Conservation (phyloP, 1,140 invertebrate species). For the Aphaenogaster rudis region DNA sequence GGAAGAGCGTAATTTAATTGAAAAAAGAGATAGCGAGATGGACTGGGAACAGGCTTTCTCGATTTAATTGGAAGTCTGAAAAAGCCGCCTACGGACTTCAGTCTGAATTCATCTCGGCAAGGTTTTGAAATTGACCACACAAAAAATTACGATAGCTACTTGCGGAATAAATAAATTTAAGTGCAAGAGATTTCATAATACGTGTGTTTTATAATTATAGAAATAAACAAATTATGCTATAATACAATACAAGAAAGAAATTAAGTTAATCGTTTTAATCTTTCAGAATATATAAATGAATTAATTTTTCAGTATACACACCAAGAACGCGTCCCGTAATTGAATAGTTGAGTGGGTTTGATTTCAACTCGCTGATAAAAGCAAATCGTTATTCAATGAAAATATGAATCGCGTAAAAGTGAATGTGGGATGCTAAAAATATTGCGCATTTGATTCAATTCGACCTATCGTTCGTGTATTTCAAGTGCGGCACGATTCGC, state of each 20-base stretch:
- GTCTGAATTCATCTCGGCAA: conserved; percentile 32
- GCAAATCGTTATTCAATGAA: conserved; percentile 48
- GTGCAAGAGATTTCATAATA: conserved; percentile 6
- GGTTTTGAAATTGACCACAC: conserved; percentile 55
- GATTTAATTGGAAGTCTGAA: conserved; percentile 75
- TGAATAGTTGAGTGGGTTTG: conserved; percentile 8
- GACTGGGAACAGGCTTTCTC: conserved; percentile 50
- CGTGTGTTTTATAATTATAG: background rate
- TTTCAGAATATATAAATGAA: background rate
- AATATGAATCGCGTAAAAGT: conserved; percentile 42
- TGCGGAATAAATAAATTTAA: background rate
- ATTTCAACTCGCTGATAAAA: conserved; percentile 35
- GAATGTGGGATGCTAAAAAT: conserved; percentile 44
- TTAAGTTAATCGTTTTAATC: conserved; percentile 9
- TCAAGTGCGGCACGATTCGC: conserved; percentile 14
- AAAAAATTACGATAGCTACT: conserved; percentile 44
- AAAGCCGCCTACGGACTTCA: conserved; percentile 50
- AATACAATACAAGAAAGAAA: background rate
- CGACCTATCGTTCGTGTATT: conserved; percentile 42
- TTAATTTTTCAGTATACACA: background rate
- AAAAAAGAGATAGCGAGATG: conserved; percentile 46
- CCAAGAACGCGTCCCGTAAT: background rate
- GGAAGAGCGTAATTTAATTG: conserved; percentile 67
- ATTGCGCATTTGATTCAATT: conserved; percentile 38
- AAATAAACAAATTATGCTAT: background rate